A percentile compares a stretch with the other conserved stretches of the same genome.
Conservation (phyloP, 2,113 vertebrate genomes). For the Trichechus manatus region DNA sequence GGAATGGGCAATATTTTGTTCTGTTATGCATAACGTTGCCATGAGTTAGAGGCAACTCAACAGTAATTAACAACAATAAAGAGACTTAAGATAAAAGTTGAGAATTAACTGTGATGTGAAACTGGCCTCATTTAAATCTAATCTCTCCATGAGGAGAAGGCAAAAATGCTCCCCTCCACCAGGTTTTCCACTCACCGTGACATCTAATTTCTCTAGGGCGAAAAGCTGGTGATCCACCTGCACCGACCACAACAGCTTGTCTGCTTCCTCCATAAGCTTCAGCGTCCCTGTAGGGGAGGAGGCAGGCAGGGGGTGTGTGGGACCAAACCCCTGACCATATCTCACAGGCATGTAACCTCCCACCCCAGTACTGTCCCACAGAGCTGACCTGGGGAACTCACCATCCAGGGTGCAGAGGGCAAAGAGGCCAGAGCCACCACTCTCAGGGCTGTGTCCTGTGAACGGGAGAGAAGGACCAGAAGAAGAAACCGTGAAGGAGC, state of each 20-base stretch:
- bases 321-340: neutral
- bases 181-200: conserved; percentile 91
- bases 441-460: conserved; percentile 80
- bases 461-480: neutral
- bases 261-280: conserved; percentile 97
- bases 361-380: neutral
- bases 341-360: accelerated
- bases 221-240: conserved; percentile 99
- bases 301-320: accelerated
- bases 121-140: neutral
- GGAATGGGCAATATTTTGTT: neutral
- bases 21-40: neutral
- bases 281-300: conserved; percentile 90
- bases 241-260: conserved; percentile 96
- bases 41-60: neutral
- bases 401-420: conserved; percentile 98
- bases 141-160: neutral
- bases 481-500: neutral
- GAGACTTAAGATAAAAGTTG: neutral
- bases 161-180: neutral
- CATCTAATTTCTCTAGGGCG: conserved; percentile 96
- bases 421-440: conserved; percentile 91
- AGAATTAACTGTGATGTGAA: neutral
- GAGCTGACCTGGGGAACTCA: conserved; percentile 83
- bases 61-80: neutral